phyloP scores from a whole-genome alignment of 2,888 invertebrate genomes.

The Epiblema foenella region DNA sequence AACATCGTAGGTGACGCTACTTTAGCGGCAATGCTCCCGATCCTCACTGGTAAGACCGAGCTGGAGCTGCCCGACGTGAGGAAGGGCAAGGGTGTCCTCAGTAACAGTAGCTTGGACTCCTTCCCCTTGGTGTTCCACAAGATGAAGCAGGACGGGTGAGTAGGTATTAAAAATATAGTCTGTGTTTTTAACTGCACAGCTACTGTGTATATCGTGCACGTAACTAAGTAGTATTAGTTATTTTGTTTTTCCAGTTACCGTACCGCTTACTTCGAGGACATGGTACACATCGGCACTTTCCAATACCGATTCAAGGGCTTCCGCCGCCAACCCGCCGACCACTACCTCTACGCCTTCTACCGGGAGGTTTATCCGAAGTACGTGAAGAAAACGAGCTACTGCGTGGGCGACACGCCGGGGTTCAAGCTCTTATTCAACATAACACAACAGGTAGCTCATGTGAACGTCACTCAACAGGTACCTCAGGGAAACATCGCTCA shows the following conservation, averaged over 20 bases:
- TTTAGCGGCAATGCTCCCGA: conserved; percentile 93
- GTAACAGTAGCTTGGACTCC: conserved; percentile 87
- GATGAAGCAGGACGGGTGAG: conserved; percentile 86
- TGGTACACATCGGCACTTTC: conserved; percentile 93
- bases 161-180: too few species aligned
- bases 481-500: too few species aligned
- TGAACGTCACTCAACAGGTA: too few species aligned
- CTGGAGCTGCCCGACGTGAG: conserved; percentile 95
- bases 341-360: conserved; percentile 94
- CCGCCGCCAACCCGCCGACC: conserved; percentile 92
- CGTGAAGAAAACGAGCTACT: too few species aligned
- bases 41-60: conserved; percentile 93
- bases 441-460: too few species aligned
- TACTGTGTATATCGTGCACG: too few species aligned
- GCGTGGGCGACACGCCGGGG: conserved; percentile 88
- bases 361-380: too few species aligned
- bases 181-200: too few species aligned
- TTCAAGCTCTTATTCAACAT: conserved; percentile 88
- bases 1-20: conserved; percentile 96
- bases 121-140: conserved; percentile 96
- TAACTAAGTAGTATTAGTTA: too few species aligned
- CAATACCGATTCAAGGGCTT: conserved; percentile 96
- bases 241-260: conserved; percentile 84
- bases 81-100: conserved; percentile 85
- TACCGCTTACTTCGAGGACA: conserved; percentile 95